Evolutionary conservation across 2,888 invertebrate species (phyloP).

Genomic region (Margaritifera margaritifera): DNA sequence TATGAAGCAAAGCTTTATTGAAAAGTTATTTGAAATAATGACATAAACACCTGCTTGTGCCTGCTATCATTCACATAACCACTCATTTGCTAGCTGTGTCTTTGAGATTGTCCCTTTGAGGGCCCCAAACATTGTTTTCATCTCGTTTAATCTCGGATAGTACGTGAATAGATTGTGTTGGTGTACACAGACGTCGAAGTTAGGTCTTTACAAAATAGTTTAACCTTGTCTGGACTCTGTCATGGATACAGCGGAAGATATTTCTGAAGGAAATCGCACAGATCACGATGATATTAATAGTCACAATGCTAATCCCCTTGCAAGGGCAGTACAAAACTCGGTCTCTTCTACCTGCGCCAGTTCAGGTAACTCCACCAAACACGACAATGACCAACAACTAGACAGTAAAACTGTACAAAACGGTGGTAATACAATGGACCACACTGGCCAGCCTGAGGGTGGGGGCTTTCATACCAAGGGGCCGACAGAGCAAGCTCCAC

Average conservation of each 20-base stretch:
- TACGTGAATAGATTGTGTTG: slow-evolving; percentile 4
- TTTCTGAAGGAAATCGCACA: slow-evolving; percentile 2
- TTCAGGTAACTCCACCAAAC: too few relatives aligned
- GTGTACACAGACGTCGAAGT: slow-evolving; percentile 1
- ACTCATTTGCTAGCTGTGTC: not conserved
- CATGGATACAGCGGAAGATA: not conserved
- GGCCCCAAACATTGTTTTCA: slow-evolving; percentile 36
- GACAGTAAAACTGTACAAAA: too few relatives aligned
- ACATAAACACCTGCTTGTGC: too few relatives aligned
- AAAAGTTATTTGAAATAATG: not conserved
- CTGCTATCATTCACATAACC: not conserved
- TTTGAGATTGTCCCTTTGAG: slow-evolving; percentile 17
- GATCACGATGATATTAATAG: not conserved
- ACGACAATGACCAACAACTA: too few relatives aligned
- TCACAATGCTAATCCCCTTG: not conserved
- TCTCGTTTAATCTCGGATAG: slow-evolving; percentile 37
- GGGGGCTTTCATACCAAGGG: too few relatives aligned
- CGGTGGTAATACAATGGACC: too few relatives aligned
- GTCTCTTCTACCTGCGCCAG: too few relatives aligned
- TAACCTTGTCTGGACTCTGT: not conserved
- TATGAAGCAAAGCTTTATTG: slow-evolving; percentile 1
- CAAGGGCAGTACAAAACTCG: too few relatives aligned
- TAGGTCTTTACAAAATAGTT: not conserved
- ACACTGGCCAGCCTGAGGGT: too few relatives aligned
- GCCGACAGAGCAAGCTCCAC: too few relatives aligned